Percentiles rank a stretch among this genome's conserved stretches.
phyloP scores from a whole-genome alignment of 2,113 vertebrate genomes.

The Oriolus oriolus region DNA sequence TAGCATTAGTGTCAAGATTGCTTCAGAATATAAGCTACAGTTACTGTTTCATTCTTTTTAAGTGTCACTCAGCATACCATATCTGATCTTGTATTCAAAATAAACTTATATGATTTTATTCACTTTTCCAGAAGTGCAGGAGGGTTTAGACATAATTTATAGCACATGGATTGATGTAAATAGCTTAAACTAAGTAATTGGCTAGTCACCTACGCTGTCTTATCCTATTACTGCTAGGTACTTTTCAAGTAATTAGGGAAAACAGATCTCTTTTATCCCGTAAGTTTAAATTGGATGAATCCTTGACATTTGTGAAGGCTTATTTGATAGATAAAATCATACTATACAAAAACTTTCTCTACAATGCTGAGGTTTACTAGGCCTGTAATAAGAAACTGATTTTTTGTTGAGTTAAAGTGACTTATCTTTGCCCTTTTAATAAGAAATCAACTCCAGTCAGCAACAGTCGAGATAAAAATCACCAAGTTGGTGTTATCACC shows the following conservation, averaged over 20 bases:
- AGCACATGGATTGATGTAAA: constrained; percentile 53
- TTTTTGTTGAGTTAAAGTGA: constrained; percentile 39
- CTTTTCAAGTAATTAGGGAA: constrained; percentile 41
- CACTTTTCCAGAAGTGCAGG: constrained; percentile 55
- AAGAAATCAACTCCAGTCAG: constrained; percentile 45
- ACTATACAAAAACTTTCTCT: neutral
- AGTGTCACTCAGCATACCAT: constrained; percentile 68
- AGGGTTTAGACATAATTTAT: constrained; percentile 58
- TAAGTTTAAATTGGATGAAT: constrained; percentile 38
- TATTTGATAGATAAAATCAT: constrained; percentile 52
- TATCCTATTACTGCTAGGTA: constrained; percentile 38
- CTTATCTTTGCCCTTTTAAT: constrained; percentile 57
- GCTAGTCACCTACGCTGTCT: constrained; percentile 36
- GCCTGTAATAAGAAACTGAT: constrained; percentile 39
- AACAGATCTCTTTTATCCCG: constrained; percentile 7
- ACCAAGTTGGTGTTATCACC: neutral
- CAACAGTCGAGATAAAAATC: constrained; percentile 49
- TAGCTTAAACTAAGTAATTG: constrained; percentile 50
- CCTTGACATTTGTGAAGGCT: constrained; percentile 17
- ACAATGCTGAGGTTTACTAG: neutral
- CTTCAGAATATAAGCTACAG: constrained; percentile 72
- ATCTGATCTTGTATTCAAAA: constrained; percentile 69
- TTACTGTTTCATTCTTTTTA: constrained; percentile 76
- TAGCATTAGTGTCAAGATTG: constrained; percentile 77
- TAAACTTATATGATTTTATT: constrained; percentile 69